Conservation (phyloP, 2,797 vertebrate genomes). For the Huso huso region DNA sequence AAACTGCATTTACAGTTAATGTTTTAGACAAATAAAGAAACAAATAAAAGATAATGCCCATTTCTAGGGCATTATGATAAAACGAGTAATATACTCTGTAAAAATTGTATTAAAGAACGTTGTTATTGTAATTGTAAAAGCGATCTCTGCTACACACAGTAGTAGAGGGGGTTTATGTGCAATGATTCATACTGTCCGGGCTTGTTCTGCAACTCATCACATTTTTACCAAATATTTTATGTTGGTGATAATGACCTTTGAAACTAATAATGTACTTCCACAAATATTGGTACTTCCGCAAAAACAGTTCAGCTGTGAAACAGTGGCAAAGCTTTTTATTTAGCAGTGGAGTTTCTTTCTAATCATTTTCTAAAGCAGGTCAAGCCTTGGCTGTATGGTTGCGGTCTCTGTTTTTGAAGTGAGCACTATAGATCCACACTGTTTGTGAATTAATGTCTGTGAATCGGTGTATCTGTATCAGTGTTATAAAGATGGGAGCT, state of each 20-base stretch:
- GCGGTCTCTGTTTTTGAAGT: slow-evolving; percentile 43
- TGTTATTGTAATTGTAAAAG: slow-evolving; percentile 63
- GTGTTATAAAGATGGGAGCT: slow-evolving; percentile 64
- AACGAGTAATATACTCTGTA: slow-evolving; percentile 60
- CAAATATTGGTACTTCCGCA: slow-evolving; percentile 64
- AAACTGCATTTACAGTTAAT: slow-evolving; percentile 47
- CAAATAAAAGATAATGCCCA: slow-evolving; percentile 43
- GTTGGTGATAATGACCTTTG: slow-evolving; percentile 65
- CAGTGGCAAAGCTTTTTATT: slow-evolving; percentile 38
- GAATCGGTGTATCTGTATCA: slow-evolving; percentile 67
- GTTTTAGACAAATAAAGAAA: slow-evolving; percentile 42
- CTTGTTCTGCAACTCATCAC: slow-evolving; percentile 54
- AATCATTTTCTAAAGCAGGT: slow-evolving; percentile 62
- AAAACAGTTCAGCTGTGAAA: slow-evolving; percentile 35
- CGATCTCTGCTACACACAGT: slow-evolving; percentile 31
- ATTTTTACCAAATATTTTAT: slow-evolving; percentile 79
- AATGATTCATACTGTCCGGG: slow-evolving; percentile 59
- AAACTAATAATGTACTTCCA: slow-evolving; percentile 59
- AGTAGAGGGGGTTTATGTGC: slow-evolving; percentile 29
- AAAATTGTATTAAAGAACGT: slow-evolving; percentile 64
- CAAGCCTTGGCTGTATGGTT: slow-evolving; percentile 62
- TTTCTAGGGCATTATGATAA: slow-evolving; percentile 66
- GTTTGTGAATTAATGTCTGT: slow-evolving; percentile 46
- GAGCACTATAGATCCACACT: slow-evolving; percentile 45
- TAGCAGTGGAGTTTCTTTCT: slow-evolving; percentile 61